Percentiles rank a stretch among this genome's conserved stretches.
Evolutionary conservation across 2,797 vertebrate genomes (phyloP).

Genomic region (Alosa sapidissima): DNA sequence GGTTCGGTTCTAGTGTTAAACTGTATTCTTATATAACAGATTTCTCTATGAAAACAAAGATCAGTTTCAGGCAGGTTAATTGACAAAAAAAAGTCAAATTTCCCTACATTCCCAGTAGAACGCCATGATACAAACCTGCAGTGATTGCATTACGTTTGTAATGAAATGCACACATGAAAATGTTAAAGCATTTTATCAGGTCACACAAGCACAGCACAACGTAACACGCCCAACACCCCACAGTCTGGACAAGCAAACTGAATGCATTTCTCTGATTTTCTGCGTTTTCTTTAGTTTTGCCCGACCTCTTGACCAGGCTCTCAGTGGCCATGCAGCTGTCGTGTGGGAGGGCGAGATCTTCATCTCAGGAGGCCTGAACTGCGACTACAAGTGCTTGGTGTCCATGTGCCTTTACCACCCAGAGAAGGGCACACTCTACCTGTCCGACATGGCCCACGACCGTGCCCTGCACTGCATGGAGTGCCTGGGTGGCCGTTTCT

Average conservation of each 20-base stretch:
- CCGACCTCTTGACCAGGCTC: slow-evolving; percentile 63
- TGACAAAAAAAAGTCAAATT: too few relatives aligned
- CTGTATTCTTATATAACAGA: too few relatives aligned
- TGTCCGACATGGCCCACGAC: slow-evolving; percentile 70
- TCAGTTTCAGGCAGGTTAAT: too few relatives aligned
- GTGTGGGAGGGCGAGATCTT: slow-evolving; percentile 63
- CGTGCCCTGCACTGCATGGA: slow-evolving; percentile 79
- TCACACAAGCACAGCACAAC: too few relatives aligned
- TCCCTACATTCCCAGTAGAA: too few relatives aligned
- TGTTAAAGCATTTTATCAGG: too few relatives aligned
- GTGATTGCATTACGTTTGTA: too few relatives aligned
- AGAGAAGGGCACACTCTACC: slow-evolving; percentile 62
- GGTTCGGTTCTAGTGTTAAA: too few relatives aligned
- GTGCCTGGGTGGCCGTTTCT: slow-evolving; percentile 61
- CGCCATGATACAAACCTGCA: too few relatives aligned
- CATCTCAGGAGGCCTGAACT: slow-evolving; percentile 76
- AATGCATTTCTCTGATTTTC: background rate
- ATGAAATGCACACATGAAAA: too few relatives aligned
- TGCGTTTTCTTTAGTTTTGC: slow-evolving; percentile 59
- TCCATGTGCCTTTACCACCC: slow-evolving; percentile 73
- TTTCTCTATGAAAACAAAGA: too few relatives aligned
- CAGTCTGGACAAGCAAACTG: background rate
- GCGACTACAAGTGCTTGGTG: slow-evolving; percentile 68
- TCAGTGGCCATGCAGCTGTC: slow-evolving; percentile 68
- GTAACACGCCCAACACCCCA: background rate